Conservation (phyloP, 2,888 invertebrate species). For the Didymodactylos carnosus region DNA sequence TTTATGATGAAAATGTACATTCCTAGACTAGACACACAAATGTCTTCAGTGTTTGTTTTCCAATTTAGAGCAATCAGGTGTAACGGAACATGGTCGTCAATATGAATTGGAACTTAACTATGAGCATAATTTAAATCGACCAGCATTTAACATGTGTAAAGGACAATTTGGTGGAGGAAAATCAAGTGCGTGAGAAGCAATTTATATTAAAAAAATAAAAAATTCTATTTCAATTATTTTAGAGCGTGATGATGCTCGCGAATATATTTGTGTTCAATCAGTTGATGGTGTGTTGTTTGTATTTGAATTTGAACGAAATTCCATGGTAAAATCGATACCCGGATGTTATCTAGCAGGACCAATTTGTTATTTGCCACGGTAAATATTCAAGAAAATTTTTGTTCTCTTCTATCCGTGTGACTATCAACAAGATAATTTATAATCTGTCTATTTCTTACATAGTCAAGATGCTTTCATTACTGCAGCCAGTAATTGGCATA, state of each 20-base stretch:
- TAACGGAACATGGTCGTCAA: constrained; percentile 55
- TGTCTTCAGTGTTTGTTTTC: background rate
- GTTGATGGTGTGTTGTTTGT: constrained; percentile 69
- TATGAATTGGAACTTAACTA: constrained; percentile 43
- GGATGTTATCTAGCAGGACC: constrained; percentile 64
- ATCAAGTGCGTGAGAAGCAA: background rate
- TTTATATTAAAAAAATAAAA: background rate
- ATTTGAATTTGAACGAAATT: constrained; percentile 74
- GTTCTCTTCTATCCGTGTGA: too few species aligned
- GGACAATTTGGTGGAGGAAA: constrained; percentile 56
- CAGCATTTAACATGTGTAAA: constrained; percentile 53
- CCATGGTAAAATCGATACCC: constrained; percentile 59
- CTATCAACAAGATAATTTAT: too few species aligned
- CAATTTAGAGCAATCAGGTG: constrained; percentile 43
- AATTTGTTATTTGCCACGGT: constrained; percentile 52
- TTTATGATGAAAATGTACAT: too few species aligned
- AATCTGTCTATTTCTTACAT: too few species aligned
- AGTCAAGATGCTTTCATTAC: constrained; percentile 71
- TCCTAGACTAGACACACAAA: background rate
- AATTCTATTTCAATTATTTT: background rate
- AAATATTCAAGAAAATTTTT: too few species aligned
- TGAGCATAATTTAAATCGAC: constrained; percentile 58
- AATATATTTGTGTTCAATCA: constrained; percentile 73
- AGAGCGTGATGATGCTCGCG: constrained; percentile 35
- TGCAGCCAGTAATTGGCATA: constrained; percentile 43